These are phyloP conservation scores for Catharus ustulatus DNA, from an alignment of 2,797 vertebrate species.

Conservation along the genomic window DNA sequence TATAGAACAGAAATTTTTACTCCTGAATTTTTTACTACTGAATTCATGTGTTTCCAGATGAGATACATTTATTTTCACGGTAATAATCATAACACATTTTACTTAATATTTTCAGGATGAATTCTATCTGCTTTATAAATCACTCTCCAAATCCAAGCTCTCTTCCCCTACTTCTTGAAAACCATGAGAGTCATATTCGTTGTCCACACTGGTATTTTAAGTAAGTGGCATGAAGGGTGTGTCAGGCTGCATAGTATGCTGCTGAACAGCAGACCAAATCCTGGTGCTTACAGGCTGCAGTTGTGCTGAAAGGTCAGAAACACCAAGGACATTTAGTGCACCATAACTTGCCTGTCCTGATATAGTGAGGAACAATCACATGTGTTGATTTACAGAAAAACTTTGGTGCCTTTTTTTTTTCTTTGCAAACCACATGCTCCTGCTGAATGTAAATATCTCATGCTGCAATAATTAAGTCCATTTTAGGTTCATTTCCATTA, in stretches of 20 bases:
- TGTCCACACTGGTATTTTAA: neutral
- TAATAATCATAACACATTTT: neutral
- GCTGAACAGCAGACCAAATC: neutral
- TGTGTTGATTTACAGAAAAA: fast-evolving
- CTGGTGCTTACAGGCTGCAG: neutral
- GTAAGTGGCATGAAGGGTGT: neutral
- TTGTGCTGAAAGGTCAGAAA: neutral
- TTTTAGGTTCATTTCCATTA: neutral
- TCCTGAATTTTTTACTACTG: neutral
- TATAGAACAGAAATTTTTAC: neutral
- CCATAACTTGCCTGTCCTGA: neutral
- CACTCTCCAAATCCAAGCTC: neutral
- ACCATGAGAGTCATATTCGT: neutral
- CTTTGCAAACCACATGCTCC: neutral
- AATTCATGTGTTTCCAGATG: neutral
- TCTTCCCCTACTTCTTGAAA: neutral
- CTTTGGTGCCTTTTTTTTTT: neutral
- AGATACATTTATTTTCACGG: neutral
- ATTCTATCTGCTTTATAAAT: neutral
- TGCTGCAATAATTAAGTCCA: neutral
- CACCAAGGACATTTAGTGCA: neutral
- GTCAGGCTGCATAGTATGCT: neutral
- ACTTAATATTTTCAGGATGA: neutral
- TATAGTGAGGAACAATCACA: neutral
- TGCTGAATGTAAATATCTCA: neutral